Evolutionary conservation across 1,140 invertebrate genomes (phyloP), one percentile per base, ranked within the genome.

Genomic region (Mamestra configurata): DNA sequence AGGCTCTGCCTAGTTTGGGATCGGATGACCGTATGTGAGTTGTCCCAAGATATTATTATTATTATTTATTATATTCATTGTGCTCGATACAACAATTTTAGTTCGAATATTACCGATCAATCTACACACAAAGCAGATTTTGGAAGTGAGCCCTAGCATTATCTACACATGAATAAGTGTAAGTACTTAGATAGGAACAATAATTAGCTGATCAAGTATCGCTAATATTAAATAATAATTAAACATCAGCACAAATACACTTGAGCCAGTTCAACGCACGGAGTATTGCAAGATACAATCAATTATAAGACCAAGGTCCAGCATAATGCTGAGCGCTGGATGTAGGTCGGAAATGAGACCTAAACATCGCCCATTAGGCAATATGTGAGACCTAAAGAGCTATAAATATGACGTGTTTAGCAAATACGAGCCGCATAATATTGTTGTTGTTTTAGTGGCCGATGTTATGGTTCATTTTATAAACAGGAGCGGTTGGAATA

Each of bases 331-430:
- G 13, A 64, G 59, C 15, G n/a, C 59, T 66, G 1, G 22, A 70
- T 70, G 11, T 49, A 70, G 66, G 66, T 70, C 66, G 66, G 66
- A 70, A 70, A 46, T 46, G 66, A 70, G 66, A 49, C 66, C 40
- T 70, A 70, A 61, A 49, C 37, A n/a, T 49, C 20, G 15, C 24
- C 11, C 57, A 46, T 46, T 46, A 46, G 37, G 31, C 59, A 68
- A 46, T 46, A 13, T 18, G 20, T 6, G 20, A 24, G 10, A 59
- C 11, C 24, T 61, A 18, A n/a, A n/a, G 57, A 27, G 11, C 6
- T 1, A 7, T 59, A 59, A 59, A 59, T 59, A 31, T 37, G 15
- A 35, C 8, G 20, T 35, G 57, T 37, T 64, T 37, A 18, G 59
- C 8, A 35, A 37, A 64, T 37, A 64, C 15, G 18, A 2, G 18